phyloP scores from a whole-genome alignment of 2,113 vertebrate species.

The Nothocercus julius region DNA sequence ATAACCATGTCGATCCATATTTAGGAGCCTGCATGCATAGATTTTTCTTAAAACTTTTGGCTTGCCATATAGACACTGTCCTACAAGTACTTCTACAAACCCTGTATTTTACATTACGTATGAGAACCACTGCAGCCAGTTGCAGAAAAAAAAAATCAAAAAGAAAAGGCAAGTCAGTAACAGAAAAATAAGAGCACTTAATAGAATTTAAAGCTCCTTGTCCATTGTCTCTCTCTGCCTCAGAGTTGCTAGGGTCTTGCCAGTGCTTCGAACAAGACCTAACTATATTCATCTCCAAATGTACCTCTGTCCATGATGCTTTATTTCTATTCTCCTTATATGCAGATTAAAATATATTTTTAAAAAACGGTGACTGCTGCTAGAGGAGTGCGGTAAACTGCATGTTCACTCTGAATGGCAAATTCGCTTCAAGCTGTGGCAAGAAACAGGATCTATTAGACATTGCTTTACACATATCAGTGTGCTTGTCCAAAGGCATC shows the following conservation, averaged over 20 bases:
- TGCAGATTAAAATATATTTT: neutral
- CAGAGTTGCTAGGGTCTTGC: neutral
- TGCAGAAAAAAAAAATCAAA: neutral
- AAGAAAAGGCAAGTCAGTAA: neutral
- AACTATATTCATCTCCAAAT: neutral
- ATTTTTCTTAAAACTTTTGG: conserved; percentile 67
- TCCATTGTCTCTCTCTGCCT: neutral
- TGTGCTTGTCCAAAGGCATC: neutral
- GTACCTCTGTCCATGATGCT: neutral
- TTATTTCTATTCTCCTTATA: neutral
- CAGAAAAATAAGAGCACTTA: neutral
- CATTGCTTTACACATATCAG: neutral
- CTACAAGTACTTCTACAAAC: conserved; percentile 63
- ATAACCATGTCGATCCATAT: conserved; percentile 67
- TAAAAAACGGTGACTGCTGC: neutral
- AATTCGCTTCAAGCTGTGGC: neutral
- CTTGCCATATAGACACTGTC: conserved; percentile 40
- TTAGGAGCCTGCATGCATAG: conserved; percentile 63
- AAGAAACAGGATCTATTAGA: neutral
- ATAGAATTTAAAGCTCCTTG: neutral
- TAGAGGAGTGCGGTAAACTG: neutral
- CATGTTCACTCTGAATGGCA: neutral
- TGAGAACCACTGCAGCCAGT: conserved; percentile 1
- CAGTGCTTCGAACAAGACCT: conserved; percentile 2
- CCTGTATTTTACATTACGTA: conserved; percentile 46